Evolutionary conservation across 2,113 vertebrate species (phyloP), one percentile per base, ranked within the genome.

Genomic region (Chionis minor): DNA sequence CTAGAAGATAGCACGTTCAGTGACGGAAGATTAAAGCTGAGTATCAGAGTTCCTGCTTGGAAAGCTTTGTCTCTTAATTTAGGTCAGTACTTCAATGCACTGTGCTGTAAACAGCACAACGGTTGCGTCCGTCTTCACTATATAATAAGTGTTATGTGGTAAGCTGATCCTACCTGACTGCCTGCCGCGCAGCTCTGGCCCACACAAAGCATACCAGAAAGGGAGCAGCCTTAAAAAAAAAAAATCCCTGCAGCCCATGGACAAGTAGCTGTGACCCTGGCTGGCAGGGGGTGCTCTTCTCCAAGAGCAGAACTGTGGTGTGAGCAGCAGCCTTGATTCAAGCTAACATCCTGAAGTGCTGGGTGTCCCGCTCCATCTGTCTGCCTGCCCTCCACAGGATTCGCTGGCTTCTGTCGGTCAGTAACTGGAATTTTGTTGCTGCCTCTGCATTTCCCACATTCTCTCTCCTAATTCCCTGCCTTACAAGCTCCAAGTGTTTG

Each of bases 21-120:
- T 65, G 75, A n/a, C 52, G 28, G 20, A 82, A 81, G 55, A 58
- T 70, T 52, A 56, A 77, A 91, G 56, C 45, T 4, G 55, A 47
- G 33, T 61, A 49, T 66, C 42, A 40, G 51, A 80, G 75, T 40
- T 94, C 49, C 54, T 82, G 33, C 80, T 70, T 77, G 70, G 82
- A 90, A 77, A 58, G 90, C 74, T 90, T 92, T 93, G 56, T 81
- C 71, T 85, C 67, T 18, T 83, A 69, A 93, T 93, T 92, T 66
- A 94, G 87, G 81, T 93, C 88, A 93, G 40, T 26, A 23, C 54
- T 40, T 91, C 32, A 21, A 3, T 3, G 14, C 3, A 3, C 33
- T 81, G 4, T 52, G 49, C 47, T 61, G 67, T 88, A 16, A 83
- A 66, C 52, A 89, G 81, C 38, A 21, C 65, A 75, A 33, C 1